Conservation (phyloP, 1,140 invertebrate species). For the Chrysopa pallens region DNA sequence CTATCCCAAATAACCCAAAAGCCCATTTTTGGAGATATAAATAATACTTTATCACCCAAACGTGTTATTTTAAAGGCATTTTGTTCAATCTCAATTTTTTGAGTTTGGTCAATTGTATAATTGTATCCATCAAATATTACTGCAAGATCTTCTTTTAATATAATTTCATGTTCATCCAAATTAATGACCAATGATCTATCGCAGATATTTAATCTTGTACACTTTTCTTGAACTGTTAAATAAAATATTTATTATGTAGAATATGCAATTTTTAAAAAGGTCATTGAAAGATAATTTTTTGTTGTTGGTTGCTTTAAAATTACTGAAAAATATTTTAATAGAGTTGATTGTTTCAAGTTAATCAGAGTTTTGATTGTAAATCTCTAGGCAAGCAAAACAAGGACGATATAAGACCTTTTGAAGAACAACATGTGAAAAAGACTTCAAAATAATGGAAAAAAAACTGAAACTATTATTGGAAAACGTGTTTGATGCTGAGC, state of each 20-base stretch:
- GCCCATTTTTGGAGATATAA: conserved; percentile 46
- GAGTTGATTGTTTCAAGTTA: no score
- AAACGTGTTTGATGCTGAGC: no score
- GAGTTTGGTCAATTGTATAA: conserved; percentile 46
- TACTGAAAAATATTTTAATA: no score
- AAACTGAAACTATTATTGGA: no score
- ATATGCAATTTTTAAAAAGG: no score
- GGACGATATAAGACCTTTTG: background rate
- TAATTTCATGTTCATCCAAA: conserved; percentile 33
- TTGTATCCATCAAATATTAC: conserved; percentile 42
- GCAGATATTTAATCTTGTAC: conserved; percentile 25
- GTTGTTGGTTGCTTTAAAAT: no score
- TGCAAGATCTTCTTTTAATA: conserved; percentile 41
- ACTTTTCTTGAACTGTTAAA: conserved; percentile 44
- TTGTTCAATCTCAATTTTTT: conserved; percentile 40
- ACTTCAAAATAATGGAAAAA: no score
- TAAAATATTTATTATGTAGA: conserved; percentile 2
- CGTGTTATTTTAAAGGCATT: conserved; percentile 44
- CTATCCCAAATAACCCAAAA: conserved; percentile 53
- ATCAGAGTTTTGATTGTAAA: background rate
- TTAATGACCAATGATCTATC: conserved; percentile 35
- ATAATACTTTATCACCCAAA: conserved; percentile 44
- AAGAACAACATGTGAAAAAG: background rate
- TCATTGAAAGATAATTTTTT: no score
- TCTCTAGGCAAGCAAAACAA: background rate